These are phyloP conservation scores for Otus scops DNA, from an alignment of 2,797 vertebrate genomes.

Conservation along the genomic window DNA sequence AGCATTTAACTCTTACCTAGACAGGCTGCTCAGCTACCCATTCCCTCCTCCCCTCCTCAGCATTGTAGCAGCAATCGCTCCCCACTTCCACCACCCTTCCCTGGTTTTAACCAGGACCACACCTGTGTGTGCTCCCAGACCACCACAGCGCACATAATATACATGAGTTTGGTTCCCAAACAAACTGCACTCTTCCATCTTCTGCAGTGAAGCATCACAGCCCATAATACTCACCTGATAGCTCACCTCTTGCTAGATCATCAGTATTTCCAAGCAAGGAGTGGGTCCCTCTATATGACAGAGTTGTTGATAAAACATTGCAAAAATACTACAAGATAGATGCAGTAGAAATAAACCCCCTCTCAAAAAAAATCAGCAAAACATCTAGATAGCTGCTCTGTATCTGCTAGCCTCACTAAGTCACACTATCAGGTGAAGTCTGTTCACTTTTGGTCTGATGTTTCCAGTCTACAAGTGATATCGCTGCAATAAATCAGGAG, in stretches of 20 bases:
- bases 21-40: neutral
- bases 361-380: neutral
- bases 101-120: neutral
- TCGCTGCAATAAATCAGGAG: neutral
- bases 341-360: neutral
- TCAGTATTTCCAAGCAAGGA: neutral
- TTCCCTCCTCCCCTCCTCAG: neutral
- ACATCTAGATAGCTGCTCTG: neutral
- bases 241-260: neutral
- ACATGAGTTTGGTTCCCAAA: accelerated
- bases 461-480: neutral
- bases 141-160: accelerated
- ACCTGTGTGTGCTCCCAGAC: neutral
- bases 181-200: neutral
- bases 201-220: neutral
- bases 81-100: neutral
- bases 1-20: neutral
- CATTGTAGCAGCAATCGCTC: accelerated
- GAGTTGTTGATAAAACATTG: neutral
- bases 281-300: accelerated
- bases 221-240: neutral
- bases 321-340: neutral
- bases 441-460: neutral
- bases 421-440: neutral
- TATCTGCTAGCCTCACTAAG: neutral